A percentile compares a stretch with the other conserved stretches of the same genome.
phyloP scores from a whole-genome alignment of 1,140 invertebrate genomes.

The Acromyrmex heyeri region DNA sequence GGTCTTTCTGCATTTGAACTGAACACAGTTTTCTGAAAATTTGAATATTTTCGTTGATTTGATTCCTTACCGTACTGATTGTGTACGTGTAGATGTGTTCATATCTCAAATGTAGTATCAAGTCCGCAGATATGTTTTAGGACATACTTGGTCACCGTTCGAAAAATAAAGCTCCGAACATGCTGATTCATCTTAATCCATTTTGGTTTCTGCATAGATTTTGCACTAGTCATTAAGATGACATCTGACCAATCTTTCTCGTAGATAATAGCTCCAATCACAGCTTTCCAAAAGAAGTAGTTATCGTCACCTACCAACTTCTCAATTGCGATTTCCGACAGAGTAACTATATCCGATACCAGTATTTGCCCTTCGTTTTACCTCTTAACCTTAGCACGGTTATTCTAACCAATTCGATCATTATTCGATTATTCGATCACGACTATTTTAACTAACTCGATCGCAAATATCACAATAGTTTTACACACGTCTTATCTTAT shows the following conservation, averaged over 20 bases:
- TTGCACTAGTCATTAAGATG: neutral
- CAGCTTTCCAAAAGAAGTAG: neutral
- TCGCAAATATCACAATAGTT: no score
- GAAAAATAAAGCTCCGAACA: neutral
- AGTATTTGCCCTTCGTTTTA: neutral
- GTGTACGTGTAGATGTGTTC: neutral
- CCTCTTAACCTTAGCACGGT: no score
- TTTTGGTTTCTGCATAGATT: neutral
- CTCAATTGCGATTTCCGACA: neutral
- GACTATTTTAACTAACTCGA: no score
- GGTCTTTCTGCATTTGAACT: neutral
- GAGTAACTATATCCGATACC: neutral
- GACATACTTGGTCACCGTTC: neutral
- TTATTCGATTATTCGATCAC: no score
- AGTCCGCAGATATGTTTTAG: neutral
- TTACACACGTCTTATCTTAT: no score
- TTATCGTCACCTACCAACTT: neutral
- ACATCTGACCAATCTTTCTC: conserved; percentile 5
- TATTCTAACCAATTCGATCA: no score
- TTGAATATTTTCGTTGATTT: conserved; percentile 3
- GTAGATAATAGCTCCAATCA: neutral
- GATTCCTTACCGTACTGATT: neutral
- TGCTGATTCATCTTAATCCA: neutral
- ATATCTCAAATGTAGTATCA: neutral
- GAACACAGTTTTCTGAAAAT: conserved; percentile 14